A percentile compares a stretch with the other conserved stretches of the same genome.
phyloP scores from a whole-genome alignment of 2,888 invertebrate species.

The Incurvaria masculella region DNA sequence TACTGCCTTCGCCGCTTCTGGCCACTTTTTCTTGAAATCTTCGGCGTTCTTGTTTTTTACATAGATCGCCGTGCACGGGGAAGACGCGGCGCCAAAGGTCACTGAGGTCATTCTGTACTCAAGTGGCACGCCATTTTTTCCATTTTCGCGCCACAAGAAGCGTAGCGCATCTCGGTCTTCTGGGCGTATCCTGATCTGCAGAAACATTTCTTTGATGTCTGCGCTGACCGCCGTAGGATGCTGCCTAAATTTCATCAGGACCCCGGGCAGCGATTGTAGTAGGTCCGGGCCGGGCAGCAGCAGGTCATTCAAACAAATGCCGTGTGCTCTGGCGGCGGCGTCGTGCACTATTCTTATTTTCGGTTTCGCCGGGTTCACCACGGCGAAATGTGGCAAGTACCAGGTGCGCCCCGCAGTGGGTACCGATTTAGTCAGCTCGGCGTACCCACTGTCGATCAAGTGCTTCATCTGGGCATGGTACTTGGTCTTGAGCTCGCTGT shows the following conservation, averaged over 20 bases:
- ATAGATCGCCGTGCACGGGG: slow-evolving; percentile 10
- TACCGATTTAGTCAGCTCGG: not conserved
- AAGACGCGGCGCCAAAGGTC: slow-evolving; percentile 17
- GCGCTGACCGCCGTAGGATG: slow-evolving; percentile 21
- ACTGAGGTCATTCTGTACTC: slow-evolving; percentile 19
- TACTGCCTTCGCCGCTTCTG: slow-evolving; percentile 14
- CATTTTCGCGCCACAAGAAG: slow-evolving; percentile 21
- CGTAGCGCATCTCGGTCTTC: slow-evolving; percentile 21
- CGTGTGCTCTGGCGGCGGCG: slow-evolving; percentile 21
- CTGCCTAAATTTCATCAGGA: slow-evolving; percentile 24
- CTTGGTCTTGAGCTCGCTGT: not conserved
- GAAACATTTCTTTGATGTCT: slow-evolving; percentile 19
- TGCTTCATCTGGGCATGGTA: not conserved
- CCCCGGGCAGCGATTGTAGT: slow-evolving; percentile 5
- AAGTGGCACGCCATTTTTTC: slow-evolving; percentile 6
- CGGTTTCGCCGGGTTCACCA: slow-evolving; percentile 21
- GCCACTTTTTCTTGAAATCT: slow-evolving; percentile 5
- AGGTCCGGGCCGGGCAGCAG: slow-evolving; percentile 14
- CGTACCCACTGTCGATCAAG: not conserved
- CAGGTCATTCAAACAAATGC: slow-evolving; percentile 20
- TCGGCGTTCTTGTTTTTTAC: slow-evolving; percentile 13
- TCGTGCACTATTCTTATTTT: slow-evolving; percentile 23
- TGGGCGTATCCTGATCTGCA: slow-evolving; percentile 17
- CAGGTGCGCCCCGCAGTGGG: slow-evolving; percentile 20
- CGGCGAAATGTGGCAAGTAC: slow-evolving; percentile 22